phyloP scores from a whole-genome alignment of 30 jellyfish, hydroid and myxozoan genomes.

The Hydractinia echinata region DNA sequence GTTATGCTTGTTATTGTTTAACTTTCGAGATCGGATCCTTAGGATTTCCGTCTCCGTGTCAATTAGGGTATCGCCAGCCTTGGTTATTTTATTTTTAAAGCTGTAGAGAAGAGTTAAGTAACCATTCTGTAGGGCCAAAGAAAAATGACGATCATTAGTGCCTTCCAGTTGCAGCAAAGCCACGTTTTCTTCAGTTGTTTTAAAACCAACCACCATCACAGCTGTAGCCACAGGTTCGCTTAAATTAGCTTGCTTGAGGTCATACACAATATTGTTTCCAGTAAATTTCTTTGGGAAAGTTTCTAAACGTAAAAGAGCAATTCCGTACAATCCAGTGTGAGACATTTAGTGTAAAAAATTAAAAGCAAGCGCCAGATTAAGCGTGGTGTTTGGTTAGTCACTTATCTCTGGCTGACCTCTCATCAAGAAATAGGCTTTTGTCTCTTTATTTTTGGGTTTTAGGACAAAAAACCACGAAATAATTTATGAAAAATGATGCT shows the following conservation, averaged over 20 bases:
- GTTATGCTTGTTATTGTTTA: slow-evolving; percentile 29
- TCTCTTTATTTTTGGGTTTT: no score
- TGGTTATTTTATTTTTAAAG: slow-evolving; percentile 8
- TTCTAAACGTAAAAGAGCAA: neutral
- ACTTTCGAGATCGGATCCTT: neutral
- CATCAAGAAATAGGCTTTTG: no score
- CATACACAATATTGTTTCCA: slow-evolving; percentile 10
- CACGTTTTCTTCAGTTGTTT: slow-evolving; percentile 29
- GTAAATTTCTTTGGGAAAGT: slow-evolving; percentile 16
- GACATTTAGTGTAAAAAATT: no score
- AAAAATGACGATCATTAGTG: slow-evolving; percentile 24
- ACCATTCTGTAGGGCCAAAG: slow-evolving; percentile 32
- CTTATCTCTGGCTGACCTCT: no score
- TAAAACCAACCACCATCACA: slow-evolving; percentile 39
- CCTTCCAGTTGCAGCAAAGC: slow-evolving; percentile 31
- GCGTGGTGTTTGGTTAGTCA: no score
- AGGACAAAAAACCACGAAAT: no score
- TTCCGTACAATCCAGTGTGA: no score
- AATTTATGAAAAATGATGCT: no score
- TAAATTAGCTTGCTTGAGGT: slow-evolving; percentile 10
- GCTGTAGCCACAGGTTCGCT: slow-evolving; percentile 33
- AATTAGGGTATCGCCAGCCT: neutral
- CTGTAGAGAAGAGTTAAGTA: slow-evolving; percentile 13
- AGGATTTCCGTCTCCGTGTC: slow-evolving; percentile 14
- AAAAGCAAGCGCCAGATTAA: no score